These are phyloP conservation scores for Enhydra lutris DNA, from an alignment of 2,113 vertebrate species.

Conservation along the genomic window DNA sequence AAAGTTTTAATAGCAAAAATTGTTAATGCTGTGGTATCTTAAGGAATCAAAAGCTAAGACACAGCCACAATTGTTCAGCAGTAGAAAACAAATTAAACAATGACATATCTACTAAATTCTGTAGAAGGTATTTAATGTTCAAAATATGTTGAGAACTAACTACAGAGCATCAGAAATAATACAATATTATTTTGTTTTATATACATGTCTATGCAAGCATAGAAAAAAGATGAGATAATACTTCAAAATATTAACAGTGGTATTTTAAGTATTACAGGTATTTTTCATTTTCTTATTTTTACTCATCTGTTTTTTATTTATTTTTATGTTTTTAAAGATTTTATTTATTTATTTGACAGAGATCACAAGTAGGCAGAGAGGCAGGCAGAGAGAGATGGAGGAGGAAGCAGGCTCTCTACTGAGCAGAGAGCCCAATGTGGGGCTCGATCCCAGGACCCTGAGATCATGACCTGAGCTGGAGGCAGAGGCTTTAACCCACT, in stretches of 20 bases:
- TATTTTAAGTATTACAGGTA: background rate
- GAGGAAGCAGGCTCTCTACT: too few relatives aligned
- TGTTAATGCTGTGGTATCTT: background rate
- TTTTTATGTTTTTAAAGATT: too few relatives aligned
- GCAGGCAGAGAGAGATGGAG: too few relatives aligned
- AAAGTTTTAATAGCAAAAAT: constrained; percentile 13
- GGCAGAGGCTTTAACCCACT: too few relatives aligned
- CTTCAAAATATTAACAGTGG: background rate
- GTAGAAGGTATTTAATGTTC: constrained; percentile 4
- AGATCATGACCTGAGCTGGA: too few relatives aligned
- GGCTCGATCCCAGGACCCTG: too few relatives aligned
- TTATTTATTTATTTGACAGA: too few relatives aligned
- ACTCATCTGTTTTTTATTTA: background rate
- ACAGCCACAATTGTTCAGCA: background rate
- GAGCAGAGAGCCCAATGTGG: too few relatives aligned
- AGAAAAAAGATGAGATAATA: constrained; percentile 23
- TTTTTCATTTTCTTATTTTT: background rate
- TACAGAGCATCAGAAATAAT: background rate
- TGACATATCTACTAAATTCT: background rate
- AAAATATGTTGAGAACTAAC: constrained; percentile 18
- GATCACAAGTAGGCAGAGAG: too few relatives aligned
- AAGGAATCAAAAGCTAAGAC: constrained; percentile 21
- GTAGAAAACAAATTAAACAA: constrained; percentile 2
- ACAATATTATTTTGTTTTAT: background rate
- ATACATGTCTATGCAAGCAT: background rate